Evolutionary conservation across 2,888 invertebrate species (phyloP).

Genomic region (Mythimna loreyi): DNA sequence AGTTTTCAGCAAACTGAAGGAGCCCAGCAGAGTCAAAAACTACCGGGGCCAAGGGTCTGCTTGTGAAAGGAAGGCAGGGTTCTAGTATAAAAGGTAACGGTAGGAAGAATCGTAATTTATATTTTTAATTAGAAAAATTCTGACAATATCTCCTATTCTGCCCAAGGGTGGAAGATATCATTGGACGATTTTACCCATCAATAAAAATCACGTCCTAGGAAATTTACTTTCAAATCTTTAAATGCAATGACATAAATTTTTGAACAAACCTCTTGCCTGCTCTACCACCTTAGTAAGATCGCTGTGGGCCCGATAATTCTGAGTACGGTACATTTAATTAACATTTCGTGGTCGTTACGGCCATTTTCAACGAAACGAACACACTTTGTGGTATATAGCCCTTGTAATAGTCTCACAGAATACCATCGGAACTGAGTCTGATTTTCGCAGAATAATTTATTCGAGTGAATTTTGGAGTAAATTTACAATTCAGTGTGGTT

Average conservation of each 20-base stretch:
- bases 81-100: too few species aligned
- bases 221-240: too few species aligned
- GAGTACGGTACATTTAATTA: slow-evolving; percentile 60
- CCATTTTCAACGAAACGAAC: slow-evolving; percentile 51
- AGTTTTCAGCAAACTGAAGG: too few species aligned
- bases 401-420: slow-evolving; percentile 25
- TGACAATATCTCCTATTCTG: too few species aligned
- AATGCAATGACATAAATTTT: neutral
- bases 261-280: neutral
- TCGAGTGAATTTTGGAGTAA: slow-evolving; percentile 16
- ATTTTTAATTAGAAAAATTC: too few species aligned
- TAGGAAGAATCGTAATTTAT: too few species aligned
- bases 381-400: slow-evolving; percentile 41
- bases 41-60: too few species aligned
- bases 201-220: too few species aligned
- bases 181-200: too few species aligned
- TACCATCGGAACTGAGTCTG: slow-evolving; percentile 21
- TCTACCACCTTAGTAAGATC: slow-evolving; percentile 16
- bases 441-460: slow-evolving; percentile 51
- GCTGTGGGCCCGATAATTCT: slow-evolving; percentile 44
- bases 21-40: too few species aligned
- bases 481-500: slow-evolving; percentile 38
- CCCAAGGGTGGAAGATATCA: too few species aligned
- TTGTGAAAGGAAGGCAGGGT: too few species aligned
- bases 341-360: slow-evolving; percentile 48